phyloP scores from a whole-genome alignment of 1,140 invertebrate species.

The Agraylea sexmaculata region DNA sequence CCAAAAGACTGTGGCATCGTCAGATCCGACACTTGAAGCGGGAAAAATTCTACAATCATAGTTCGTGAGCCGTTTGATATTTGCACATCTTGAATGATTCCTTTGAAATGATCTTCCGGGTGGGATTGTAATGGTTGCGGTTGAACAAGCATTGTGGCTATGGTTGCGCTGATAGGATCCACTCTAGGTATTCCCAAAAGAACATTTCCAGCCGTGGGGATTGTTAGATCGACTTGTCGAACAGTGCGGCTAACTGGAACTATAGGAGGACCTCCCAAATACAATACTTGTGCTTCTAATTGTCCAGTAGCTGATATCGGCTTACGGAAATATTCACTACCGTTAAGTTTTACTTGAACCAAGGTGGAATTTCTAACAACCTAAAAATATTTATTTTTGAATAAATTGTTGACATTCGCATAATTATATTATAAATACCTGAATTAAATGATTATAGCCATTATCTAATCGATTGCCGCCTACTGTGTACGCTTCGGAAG shows the following conservation, averaged over 20 bases:
- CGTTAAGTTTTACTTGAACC: slow-evolving; percentile 76
- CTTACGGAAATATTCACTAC: slow-evolving; percentile 77
- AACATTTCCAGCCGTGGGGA: slow-evolving; percentile 4
- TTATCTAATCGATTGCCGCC: slow-evolving; percentile 72
- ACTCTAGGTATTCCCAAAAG: slow-evolving; percentile 10
- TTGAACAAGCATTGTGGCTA: slow-evolving; percentile 14
- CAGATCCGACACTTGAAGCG: slow-evolving; percentile 52
- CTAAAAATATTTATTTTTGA: slow-evolving; percentile 27
- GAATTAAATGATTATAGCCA: slow-evolving; percentile 75
- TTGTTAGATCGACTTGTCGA: slow-evolving; percentile 12
- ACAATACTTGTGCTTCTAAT: slow-evolving; percentile 67
- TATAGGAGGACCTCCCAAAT: slow-evolving; percentile 64
- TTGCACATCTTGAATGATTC: slow-evolving; percentile 86
- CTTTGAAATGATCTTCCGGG: slow-evolving; percentile 64
- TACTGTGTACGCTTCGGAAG: slow-evolving; percentile 66
- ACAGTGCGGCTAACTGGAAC: slow-evolving; percentile 25
- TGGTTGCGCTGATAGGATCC: slow-evolving; percentile 7
- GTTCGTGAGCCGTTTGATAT: slow-evolving; percentile 63
- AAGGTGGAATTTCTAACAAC: slow-evolving; percentile 65
- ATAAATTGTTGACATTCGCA: slow-evolving; percentile 2
- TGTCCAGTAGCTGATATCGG: slow-evolving; percentile 64
- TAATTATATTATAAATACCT: slow-evolving; percentile 36
- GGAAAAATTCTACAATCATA: slow-evolving; percentile 80
- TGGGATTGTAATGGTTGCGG: slow-evolving; percentile 14
- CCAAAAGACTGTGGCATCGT: slow-evolving; percentile 52